Base-by-base conservation (phyloP, 1,140 invertebrate genomes). In the Bombus waltoni region DNA sequence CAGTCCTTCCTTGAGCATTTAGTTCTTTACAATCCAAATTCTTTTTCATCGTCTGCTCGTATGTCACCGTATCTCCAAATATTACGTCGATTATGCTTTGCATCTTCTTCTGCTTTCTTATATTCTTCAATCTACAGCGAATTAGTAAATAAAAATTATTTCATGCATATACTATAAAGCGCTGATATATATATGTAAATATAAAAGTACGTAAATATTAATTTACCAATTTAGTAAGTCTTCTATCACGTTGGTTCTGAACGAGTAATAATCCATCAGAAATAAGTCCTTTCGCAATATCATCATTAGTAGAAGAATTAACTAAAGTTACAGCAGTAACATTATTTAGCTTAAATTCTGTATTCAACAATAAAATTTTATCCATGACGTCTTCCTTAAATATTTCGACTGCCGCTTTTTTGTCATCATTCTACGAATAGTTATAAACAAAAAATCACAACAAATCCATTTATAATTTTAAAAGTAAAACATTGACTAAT, bases 31-130 rank as follows among this genome's bases (percentile, higher is more conserved):
- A 82, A 83, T 62, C 97, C 98, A 95, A 98, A 98, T 95, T 99
- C 98, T 87, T 97, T 97, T n/a, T 98, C 98, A 95, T 99, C 98
- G 92, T 99, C 99, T 89, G 98, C 98, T 8, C 89, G 80, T 93
- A 99, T 98, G 94, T 99, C 99, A 32, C 99, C 99, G 94, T 99
- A 99, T 91, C 97, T 97, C 99, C 99, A 99, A 87, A 99, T 97
- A 93, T 97, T 98, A 81, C 97, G 95, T 94, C 98, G 98, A 73
- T 97, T 96, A 88, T 97, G 97, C 94, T 98, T 97, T 8, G 99
- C 99, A 78, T 97, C 96, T 86, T 98, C 97, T 94, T 99, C 97
- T 25, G 98, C 98, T 62, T 96, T 96, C 87, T 96, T 96, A 94
- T 99, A 99, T 81, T 98, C 98, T 57, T 96, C 96, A 84, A 98